Percentiles rank a stretch among this genome's conserved stretches.
Evolutionary conservation across 2,797 vertebrate genomes (phyloP).

Genomic region (Megalops cyprinoides): DNA sequence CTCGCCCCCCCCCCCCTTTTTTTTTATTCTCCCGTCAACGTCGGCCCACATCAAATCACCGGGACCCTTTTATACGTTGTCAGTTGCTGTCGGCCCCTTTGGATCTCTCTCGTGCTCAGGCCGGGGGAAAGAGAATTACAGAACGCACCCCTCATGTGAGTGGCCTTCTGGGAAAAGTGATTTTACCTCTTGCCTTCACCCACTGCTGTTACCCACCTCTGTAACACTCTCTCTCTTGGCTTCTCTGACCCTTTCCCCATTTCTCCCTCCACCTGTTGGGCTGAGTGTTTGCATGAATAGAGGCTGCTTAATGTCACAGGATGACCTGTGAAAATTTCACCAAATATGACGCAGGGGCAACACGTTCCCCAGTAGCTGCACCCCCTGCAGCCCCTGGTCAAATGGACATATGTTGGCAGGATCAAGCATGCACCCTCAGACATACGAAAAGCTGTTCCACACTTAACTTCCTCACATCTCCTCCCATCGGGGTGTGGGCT

Average conservation of each 20-base stretch:
- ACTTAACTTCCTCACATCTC: background rate
- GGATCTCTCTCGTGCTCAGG: background rate
- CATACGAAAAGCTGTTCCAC: background rate
- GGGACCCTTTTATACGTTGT: conserved; percentile 16
- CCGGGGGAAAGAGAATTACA: background rate
- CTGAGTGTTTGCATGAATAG: background rate
- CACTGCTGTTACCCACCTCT: background rate
- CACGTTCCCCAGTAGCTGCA: background rate
- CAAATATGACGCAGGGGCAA: background rate
- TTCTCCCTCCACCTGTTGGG: background rate
- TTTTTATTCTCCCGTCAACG: background rate
- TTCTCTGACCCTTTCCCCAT: background rate
- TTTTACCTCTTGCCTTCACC: background rate
- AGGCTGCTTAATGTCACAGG: background rate
- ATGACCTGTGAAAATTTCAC: background rate
- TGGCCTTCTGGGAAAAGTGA: background rate
- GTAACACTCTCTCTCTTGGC: background rate
- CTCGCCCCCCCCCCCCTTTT: background rate
- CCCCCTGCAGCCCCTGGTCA: background rate
- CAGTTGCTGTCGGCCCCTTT: background rate
- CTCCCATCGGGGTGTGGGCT: background rate
- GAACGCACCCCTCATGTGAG: background rate
- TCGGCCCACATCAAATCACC: background rate
- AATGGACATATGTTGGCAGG: background rate
- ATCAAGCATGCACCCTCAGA: background rate